Base-by-base conservation (phyloP, 35 echinoderm and acorn worm genomes). In the Heliocidaris tuberculata region DNA sequence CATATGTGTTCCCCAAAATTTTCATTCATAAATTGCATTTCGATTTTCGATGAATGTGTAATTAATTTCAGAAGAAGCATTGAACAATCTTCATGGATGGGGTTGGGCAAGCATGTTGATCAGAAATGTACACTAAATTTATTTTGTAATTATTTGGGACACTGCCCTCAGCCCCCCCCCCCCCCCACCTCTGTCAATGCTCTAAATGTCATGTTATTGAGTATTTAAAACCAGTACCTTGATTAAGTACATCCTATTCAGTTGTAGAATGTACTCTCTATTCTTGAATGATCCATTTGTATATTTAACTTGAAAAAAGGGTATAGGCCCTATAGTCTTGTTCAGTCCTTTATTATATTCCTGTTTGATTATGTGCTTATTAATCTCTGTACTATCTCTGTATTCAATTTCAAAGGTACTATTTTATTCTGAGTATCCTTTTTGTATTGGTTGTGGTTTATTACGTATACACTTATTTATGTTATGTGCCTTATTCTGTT, bases 401-500 rank as follows among this genome's bases (percentile, higher is more conserved):
- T 78, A 78, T 78, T 78, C 65, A 78, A 78, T n/a, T 78, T 78
- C 65, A 78, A 78, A 6, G 19, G 65, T 78, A 78, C 65, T 78
- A 78, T 70, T 27, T 13, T 70, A 70, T 78, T 78, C 21, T 78
- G 15, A 78, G 15, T 78, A 78, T 78, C 65, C 65, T 78, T 4
- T n/a, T 24, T 78, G 65, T 78, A 78, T 78, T 7, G 61, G 61
- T 71, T 71, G 61, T n/a, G 65, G 65, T n/a, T 12, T 12, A 11
- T 56, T 70, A n/a, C 27, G 4, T 78, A 56, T 56, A 56, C 60
- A 5, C 7, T 78, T 7, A 78, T 78, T 78, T 78, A 27, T 78
- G 65, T 78, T 78, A 78, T 78, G 65, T 78, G 65, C 65, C 65
- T 78, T 78, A 78, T 78, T 78, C n/a, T n/a, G 21, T 78, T 78